phyloP scores from a whole-genome alignment of 2,797 vertebrate genomes.

The Sebastes matsubarae region DNA sequence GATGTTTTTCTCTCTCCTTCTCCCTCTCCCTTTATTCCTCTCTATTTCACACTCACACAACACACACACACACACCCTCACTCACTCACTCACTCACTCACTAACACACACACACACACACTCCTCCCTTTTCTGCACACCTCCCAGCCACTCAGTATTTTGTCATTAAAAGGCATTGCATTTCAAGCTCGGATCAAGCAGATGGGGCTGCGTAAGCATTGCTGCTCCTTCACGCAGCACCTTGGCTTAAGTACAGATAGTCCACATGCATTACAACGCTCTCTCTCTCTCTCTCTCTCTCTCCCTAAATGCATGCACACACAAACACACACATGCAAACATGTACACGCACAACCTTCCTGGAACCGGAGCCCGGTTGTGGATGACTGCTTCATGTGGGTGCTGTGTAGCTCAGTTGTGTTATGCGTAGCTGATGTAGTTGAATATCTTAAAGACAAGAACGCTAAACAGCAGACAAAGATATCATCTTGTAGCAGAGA shows the following conservation, averaged over 20 bases:
- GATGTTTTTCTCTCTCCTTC: constrained; percentile 83
- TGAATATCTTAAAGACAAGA: constrained; percentile 42
- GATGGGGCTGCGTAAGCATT: constrained; percentile 75
- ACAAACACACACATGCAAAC: constrained; percentile 27
- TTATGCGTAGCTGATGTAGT: constrained; percentile 36
- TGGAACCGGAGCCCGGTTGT: constrained; percentile 53
- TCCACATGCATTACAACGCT: constrained; percentile 63
- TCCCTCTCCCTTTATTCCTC: constrained; percentile 78
- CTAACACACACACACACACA: constrained; percentile 2
- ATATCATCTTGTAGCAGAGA: constrained; percentile 11
- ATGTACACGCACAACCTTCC: constrained; percentile 34
- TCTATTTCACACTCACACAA: constrained; percentile 72
- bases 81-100: not conserved
- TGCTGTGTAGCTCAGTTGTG: constrained; percentile 38
- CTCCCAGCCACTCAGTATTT: constrained; percentile 72
- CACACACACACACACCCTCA: constrained; percentile 27
- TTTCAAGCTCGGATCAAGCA: constrained; percentile 78
- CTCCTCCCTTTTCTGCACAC: constrained; percentile 54
- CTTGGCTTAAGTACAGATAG: constrained; percentile 73
- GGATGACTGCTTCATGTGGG: constrained; percentile 56
- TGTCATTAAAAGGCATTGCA: constrained; percentile 83
- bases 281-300: not conserved
- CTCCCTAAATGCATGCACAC: constrained; percentile 12
- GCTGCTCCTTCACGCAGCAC: constrained; percentile 68
- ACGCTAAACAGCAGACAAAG: constrained; percentile 25